Base-by-base conservation (phyloP, 2,113 vertebrate genomes). In the Dascyllus trimaculatus region DNA sequence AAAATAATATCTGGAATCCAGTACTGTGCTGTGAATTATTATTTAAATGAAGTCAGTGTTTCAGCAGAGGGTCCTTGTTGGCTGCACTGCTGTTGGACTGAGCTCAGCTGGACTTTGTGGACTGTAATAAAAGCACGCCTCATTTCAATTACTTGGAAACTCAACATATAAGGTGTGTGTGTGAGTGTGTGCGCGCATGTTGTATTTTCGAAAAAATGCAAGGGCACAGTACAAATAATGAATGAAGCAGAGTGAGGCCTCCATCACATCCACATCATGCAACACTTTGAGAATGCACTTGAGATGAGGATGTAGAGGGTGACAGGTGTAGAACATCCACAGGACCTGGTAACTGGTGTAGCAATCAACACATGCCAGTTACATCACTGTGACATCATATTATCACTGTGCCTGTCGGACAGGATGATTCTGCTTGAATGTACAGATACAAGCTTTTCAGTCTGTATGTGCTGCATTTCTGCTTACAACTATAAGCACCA, bases 11-110 rank as follows among this genome's bases (percentile, higher is more conserved):
- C 8, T 51, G 18, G 4, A 26, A 62, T n/a, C 13, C 21, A 56
- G 24, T 29, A 25, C 29, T 25, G 32, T 29, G n/a, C 19, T 24
- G 18, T 10, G 56, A 56, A 56, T 46, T 7, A 74, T 58, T 58
- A 66, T 80, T 62, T 46, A 54, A 53, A 66, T 66, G 32, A 43
- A 43, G 52, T 26, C 18, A 49, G 40, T 38, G 62, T 66, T 51
- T 40, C 19, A n/a, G 17, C 46, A 49, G 19, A 49, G 46, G 46
- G 46, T 7, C 46, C 14, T 49, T 10, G 7, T 17, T n/a, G 40
- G 48, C 48, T 6, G n/a, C 48, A 18, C 40, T 48, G 40, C 63
- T 22, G 25, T 51, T 24, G 17, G 32, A 60, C 64, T 52, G 56
- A 68, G 56, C 45, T 45, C 46, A 61, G 18, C 53, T 43, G 14